Percentiles rank a stretch among this genome's conserved stretches.
These are phyloP conservation scores for Sebastes umbrosus DNA, from an alignment of 2,797 vertebrate species.

Conservation along the genomic window DNA sequence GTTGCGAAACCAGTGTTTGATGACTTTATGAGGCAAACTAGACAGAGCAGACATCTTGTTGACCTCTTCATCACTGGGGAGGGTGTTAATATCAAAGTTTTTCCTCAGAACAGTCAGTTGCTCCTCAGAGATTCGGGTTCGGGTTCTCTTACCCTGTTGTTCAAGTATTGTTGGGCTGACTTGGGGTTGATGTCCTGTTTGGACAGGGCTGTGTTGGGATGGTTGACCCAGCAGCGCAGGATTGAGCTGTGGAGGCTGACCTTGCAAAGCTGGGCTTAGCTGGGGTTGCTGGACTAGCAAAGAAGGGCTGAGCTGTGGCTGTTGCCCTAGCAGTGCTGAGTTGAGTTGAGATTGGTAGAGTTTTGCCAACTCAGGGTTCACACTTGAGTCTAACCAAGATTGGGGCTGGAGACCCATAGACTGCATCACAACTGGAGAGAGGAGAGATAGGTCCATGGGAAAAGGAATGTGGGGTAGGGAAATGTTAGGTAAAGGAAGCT, in stretches of 20 bases:
- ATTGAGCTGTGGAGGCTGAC: constrained; percentile 64
- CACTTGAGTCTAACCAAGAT: constrained; percentile 87
- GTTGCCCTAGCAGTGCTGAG: constrained; percentile 70
- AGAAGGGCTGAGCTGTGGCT: constrained; percentile 63
- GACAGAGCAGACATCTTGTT: constrained; percentile 95
- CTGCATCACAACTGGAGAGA: constrained; percentile 94
- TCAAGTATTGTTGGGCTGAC: constrained; percentile 88
- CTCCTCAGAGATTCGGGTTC: constrained; percentile 96
- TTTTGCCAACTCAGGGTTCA: constrained; percentile 91
- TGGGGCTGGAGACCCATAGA: constrained; percentile 90
- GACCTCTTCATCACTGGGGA: constrained; percentile 96
- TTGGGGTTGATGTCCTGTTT: constrained; percentile 69
- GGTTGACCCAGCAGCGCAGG: constrained; percentile 60
- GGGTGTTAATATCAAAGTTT: constrained; percentile 98
- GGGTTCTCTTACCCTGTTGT: constrained; percentile 94
- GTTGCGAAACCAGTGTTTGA: constrained; percentile 99
- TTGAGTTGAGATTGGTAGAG: constrained; percentile 93
- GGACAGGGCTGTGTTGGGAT: constrained; percentile 58
- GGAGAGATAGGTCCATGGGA: constrained; percentile 93
- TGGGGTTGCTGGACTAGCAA: constrained; percentile 64
- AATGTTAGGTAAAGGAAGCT: constrained; percentile 73
- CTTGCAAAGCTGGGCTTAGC: constrained; percentile 66
- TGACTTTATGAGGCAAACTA: constrained; percentile 94
- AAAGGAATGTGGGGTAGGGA: constrained; percentile 89
- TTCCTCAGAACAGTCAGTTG: constrained; percentile 92